Percentiles rank a stretch among this genome's conserved stretches.
phyloP scores from a whole-genome alignment of 2,113 vertebrate species.

The human region GRCh38 chr2:68694001-68694500 shows the following conservation, averaged over 20 bases:
- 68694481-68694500: not conserved
- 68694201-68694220: not conserved
- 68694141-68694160: not conserved
- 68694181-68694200: too few relatives aligned
- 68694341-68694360: not conserved
- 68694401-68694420: not conserved
- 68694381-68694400: not conserved
- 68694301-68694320: not conserved
- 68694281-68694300: not conserved
- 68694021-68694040: not conserved
- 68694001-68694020: constrained; percentile 25
- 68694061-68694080: not conserved
- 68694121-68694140: not conserved
- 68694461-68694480: not conserved
- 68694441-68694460: not conserved
- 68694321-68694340: not conserved
- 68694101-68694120: not conserved
- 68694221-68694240: not conserved
- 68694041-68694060: not conserved
- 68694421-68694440: not conserved
- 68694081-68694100: not conserved
- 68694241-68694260: not conserved
- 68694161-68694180: not conserved
- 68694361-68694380: not conserved
- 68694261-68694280: not conserved